Base-by-base conservation (phyloP, 2,113 vertebrate genomes). In the Vireo altiloquus region DNA sequence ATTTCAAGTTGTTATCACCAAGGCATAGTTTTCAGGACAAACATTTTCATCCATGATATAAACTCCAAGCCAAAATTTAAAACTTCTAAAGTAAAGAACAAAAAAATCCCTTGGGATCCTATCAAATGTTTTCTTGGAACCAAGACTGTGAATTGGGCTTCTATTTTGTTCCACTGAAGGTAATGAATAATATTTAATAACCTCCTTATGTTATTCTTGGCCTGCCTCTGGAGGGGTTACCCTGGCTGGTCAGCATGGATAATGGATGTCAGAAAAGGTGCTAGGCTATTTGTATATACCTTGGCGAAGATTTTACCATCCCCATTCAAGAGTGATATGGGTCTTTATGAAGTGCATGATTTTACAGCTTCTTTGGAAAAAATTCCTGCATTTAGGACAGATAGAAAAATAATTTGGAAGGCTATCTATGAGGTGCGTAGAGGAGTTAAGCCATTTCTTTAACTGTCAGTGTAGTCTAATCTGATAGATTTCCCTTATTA, bases 101-200 rank as follows among this genome's bases (percentile, higher is more conserved):
- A 90, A 96, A 93, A 86, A 92, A 74, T 65, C 92, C 63, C 86
- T 72, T 1, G 39, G 54, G 92, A 92, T 65, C 54, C 79, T 96
- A 86, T 93, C 88, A 63, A 96, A 93, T 77, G 37, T 94, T 94
- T 95, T 96, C 88, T 95, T 96, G 96, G 96, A 96, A 88, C 52
- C 50, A 61, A 77, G 79, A 88, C 76, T 85, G 50, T 0, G 2
- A 90, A 80, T 92, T 90, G 96, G 82, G 82, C 75, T 92, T 93
- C 94, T 92, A 93, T 95, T 92, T 92, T 97, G 63, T 95, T 94
- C 79, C 75, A 81, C 68, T 61, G 68, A 94, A 93, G 76, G 92
- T 86, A 94, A 96, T 94, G 85, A 95, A 95, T 95, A 92, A 93
- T 97, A 95, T 93, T 96, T 96, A 96, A 97, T 92, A 96, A 92